Base-by-base conservation (phyloP, 2,888 invertebrate species). In the Acheta domesticus region DNA sequence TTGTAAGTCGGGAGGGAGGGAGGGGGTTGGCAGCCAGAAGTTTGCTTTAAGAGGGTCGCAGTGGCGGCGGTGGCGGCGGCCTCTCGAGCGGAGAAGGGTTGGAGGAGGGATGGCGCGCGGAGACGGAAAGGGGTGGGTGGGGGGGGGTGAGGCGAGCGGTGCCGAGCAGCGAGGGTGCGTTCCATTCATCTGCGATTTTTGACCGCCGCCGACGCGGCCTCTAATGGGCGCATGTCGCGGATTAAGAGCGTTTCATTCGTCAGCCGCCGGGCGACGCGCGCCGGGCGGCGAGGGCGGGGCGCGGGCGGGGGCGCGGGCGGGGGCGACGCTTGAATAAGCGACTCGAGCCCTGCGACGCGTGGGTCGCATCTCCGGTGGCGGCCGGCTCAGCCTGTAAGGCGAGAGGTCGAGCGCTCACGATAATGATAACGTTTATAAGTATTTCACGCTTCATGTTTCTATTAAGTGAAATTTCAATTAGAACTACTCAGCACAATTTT, bases 11-110 rank as follows among this genome's bases (percentile, higher is more conserved):
- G 50, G 75, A 77, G 75, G 79, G 77, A 75, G 75, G 77, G 74
- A 75, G 62, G 79, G 77, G 75, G 77, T 77, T 79, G 77, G 36
- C 49, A 50, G 80, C 75, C 78, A 77, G 75, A 78, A 78, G 80
- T 80, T 77, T 77, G 78, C 77, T 76, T 78, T 75, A 76, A 76
- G 48, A 75, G 78, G 78, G 80, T 78, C 77, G 73, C 62, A 74
- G 79, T 36, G 77, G 48, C 50, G 74, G 73, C 36, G 36, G 36
- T 8, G 36, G 36, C 36, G 36, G 23, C 23, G 23, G 23, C n/a
- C 23, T 23, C 75, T 74, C 50, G 50, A 20, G 80, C 74, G 73
- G 50, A 21, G 73, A 49, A 77, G 77, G 49, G 77, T 74, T 48
- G 49, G 20, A 11, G 77, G 23, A 76, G n/a, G 79, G 79, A 11